Evolutionary conservation across 2,888 invertebrate genomes (phyloP).

Genomic region (Pristionchus fissidentatus): DNA sequence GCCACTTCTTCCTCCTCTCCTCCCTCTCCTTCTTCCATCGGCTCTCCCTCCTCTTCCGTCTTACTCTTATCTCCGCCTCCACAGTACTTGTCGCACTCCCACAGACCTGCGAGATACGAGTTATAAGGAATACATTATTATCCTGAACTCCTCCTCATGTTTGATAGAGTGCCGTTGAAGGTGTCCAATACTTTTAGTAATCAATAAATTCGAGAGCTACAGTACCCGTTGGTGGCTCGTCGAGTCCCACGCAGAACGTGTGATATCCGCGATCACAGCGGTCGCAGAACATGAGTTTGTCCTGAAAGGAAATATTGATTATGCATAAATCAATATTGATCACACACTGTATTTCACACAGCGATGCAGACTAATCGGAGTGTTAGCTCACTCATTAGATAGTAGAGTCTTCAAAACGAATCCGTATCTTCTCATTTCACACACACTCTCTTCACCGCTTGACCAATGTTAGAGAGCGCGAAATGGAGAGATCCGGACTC

Average conservation of each 20-base stretch:
- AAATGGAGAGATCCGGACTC: no score
- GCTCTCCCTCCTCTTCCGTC: neutral
- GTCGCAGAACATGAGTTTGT: slow-evolving; percentile 94
- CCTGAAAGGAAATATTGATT: slow-evolving; percentile 76
- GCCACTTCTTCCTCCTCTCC: neutral
- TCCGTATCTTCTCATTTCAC: neutral
- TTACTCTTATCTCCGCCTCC: neutral
- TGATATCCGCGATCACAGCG: slow-evolving; percentile 94
- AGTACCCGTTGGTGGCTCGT: slow-evolving; percentile 85
- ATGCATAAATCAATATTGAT: neutral
- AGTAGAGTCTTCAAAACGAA: neutral
- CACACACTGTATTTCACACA: neutral
- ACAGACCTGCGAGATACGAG: slow-evolving; percentile 46
- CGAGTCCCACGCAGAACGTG: slow-evolving; percentile 89
- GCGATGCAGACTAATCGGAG: neutral
- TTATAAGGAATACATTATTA: neutral
- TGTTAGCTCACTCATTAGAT: neutral
- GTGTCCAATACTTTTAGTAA: neutral
- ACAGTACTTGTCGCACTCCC: slow-evolving; percentile 51
- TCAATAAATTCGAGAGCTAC: neutral
- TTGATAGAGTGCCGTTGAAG: neutral
- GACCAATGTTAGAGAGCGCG: neutral
- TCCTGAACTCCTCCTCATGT: neutral
- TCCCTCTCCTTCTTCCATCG: neutral
- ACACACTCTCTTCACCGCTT: neutral